Percentiles rank a stretch among this genome's conserved stretches.
Evolutionary conservation across 2,797 vertebrate species (phyloP).

Genomic region (Acanthornis magna): DNA sequence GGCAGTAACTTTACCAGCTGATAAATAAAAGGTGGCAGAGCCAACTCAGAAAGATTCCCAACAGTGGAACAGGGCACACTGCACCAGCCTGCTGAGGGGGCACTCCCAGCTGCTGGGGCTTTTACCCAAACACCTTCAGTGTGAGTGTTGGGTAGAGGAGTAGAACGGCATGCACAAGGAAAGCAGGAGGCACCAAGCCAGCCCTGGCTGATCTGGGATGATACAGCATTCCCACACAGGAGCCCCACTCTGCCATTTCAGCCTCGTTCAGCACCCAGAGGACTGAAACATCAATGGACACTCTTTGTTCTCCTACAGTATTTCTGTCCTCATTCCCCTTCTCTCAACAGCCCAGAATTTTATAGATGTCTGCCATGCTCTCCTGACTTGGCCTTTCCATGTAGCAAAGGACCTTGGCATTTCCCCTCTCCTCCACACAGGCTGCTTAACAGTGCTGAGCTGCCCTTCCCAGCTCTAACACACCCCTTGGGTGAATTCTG

Average conservation of each 20-base stretch:
- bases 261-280: fast-evolving
- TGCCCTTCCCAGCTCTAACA: neutral
- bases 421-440: neutral
- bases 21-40: neutral
- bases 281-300: fast-evolving
- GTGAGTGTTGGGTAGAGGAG: neutral
- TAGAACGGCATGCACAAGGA: neutral
- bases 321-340: neutral
- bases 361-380: neutral
- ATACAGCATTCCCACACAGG: neutral
- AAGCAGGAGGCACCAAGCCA: neutral
- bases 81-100: neutral
- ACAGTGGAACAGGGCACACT: fast-evolving
- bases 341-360: neutral
- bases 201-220: neutral
- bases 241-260: neutral
- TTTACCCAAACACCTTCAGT: neutral
- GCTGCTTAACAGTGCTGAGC: neutral
- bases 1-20: neutral
- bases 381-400: fast-evolving
- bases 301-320: neutral
- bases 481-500: neutral
- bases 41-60: neutral
- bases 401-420: neutral
- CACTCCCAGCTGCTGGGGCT: neutral